Conservation (phyloP, 92 coral and sea anemone species). For the Paragorgia papillata region DNA sequence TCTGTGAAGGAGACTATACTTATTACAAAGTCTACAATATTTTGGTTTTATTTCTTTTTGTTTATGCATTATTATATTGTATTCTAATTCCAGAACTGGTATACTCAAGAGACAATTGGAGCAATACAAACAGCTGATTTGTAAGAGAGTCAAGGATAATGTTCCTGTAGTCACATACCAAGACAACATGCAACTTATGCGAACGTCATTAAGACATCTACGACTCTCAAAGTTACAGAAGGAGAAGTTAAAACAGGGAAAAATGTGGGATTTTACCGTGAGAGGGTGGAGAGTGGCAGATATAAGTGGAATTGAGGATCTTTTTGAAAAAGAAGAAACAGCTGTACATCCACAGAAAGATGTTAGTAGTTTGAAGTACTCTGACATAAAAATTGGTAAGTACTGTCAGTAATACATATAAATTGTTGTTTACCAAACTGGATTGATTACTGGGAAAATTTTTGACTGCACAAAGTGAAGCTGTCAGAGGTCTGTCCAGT, state of each 20-base stretch:
- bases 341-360: slow-evolving; percentile 17
- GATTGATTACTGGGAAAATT: background rate
- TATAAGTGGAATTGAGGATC: background rate
- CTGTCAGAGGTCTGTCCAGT: too few species aligned
- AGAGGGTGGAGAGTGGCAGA: slow-evolving; percentile 33
- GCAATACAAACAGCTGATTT: slow-evolving; percentile 12
- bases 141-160: background rate
- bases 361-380: background rate
- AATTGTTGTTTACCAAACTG: background rate
- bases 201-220: slow-evolving; percentile 26
- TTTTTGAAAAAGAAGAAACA: background rate
- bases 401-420: too few species aligned
- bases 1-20: too few species aligned
- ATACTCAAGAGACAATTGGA: slow-evolving; percentile 23
- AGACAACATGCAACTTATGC: slow-evolving; percentile 24
- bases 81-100: background rate
- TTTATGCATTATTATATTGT: background rate
- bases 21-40: too few species aligned
- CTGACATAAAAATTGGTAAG: slow-evolving; percentile 24
- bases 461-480: too few species aligned
- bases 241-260: slow-evolving; percentile 24
- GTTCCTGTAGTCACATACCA: slow-evolving; percentile 29
- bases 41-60: background rate
- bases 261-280: too few species aligned
- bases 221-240: slow-evolving; percentile 32